These are phyloP conservation scores for Mus caroli DNA, from an alignment of 2,797 vertebrate species.

Conservation along the genomic window DNA sequence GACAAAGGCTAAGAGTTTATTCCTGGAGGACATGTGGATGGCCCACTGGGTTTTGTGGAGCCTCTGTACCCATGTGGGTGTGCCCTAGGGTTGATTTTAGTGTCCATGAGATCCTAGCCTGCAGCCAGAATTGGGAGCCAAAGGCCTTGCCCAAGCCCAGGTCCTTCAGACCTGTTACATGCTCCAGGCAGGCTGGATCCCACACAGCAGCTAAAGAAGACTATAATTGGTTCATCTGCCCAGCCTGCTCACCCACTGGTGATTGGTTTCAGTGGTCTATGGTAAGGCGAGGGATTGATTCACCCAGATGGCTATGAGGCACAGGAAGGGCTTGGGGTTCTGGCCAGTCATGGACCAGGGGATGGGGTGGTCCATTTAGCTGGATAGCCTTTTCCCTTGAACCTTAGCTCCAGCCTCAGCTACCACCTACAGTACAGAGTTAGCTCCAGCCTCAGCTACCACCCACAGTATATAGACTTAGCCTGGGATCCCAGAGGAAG, in stretches of 20 bases:
- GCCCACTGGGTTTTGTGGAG: neutral
- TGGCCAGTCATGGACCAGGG: too few relatives aligned
- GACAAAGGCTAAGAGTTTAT: neutral
- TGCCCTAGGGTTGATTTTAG: neutral
- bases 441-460: neutral
- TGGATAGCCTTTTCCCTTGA: neutral
- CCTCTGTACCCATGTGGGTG: neutral
- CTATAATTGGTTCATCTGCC: neutral
- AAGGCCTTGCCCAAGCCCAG: neutral
- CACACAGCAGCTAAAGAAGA: fast-evolving
- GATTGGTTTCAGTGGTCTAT: neutral
- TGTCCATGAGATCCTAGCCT: fast-evolving
- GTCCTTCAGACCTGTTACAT: too few relatives aligned
- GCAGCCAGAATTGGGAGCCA: neutral
- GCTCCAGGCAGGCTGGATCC: too few relatives aligned
- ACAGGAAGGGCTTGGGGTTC: too few relatives aligned
- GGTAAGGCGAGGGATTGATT: neutral
- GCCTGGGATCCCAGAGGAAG: neutral
- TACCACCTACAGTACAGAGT: neutral
- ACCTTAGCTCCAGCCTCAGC: neutral
- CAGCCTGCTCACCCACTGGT: too few relatives aligned
- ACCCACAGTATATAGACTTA: neutral
- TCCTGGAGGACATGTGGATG: too few relatives aligned
- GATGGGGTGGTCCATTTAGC: neutral
- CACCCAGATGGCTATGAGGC: neutral